Base-by-base conservation (phyloP, 2,113 vertebrate species). In the Pogonocichla stellata region DNA sequence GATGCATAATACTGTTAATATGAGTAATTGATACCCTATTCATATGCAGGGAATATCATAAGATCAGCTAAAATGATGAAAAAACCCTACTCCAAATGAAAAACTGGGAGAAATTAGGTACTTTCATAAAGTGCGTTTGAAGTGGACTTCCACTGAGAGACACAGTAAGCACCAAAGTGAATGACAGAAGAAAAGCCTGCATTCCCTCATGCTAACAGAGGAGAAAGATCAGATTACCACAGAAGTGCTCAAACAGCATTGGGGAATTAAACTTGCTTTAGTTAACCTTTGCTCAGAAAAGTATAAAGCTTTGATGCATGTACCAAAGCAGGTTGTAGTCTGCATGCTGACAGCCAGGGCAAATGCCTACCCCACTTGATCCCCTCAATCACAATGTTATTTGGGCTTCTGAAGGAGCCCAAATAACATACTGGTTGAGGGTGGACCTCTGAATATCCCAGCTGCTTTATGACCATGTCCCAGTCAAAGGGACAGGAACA, bases 211-310 rank as follows among this genome's bases (percentile, higher is more conserved):
- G 19, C 28, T 48, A 78, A 65, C 26, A 51, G 66, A 51, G 62
- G 19, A 40, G 34, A 86, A 82, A 73, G 19, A 51, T 57, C 51
- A 38, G 33, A 47, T 70, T 34, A 60, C 12, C 26, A 47, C 19
- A 83, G 14, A 42, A 58, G 12, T 26, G 34, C 29, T 88, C 42
- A 53, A 54, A 42, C 5, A 1, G 6, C 25, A 29, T 10, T 10
- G 23, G 23, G 24, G 6, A 70, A 60, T 86, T 62, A 28, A 82
- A 73, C 29, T 43, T 77, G 20, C 72, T 92, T 93, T 47, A 73
- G 71, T 80, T 95, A 92, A 95, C 67, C 94, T 95, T 94, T 94
- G 90, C 51, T 94, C 80, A 6, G 82, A 31, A 29, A 83, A 66
- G 9, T 9, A 42, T 11, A 34, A 69, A 54, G 34, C 33, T 20